phyloP scores from a whole-genome alignment of 2,113 vertebrate genomes.

The Climacteris rufus region DNA sequence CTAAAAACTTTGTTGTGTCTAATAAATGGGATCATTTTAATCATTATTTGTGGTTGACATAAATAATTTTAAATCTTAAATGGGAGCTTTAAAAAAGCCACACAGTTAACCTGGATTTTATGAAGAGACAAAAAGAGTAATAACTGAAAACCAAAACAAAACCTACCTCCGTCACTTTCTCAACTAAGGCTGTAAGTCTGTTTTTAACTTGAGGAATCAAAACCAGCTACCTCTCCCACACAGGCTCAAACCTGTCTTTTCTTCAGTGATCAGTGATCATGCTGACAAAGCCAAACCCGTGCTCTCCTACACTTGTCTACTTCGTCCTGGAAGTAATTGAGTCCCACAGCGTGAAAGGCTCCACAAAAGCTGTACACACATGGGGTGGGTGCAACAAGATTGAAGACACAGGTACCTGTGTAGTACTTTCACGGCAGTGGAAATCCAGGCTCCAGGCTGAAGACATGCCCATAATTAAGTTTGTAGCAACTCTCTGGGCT shows the following conservation, averaged over 20 bases:
- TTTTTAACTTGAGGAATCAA: background rate
- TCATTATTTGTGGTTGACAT: background rate
- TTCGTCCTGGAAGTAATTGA: background rate
- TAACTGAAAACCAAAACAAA: background rate
- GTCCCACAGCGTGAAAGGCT: background rate
- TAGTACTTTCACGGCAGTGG: background rate
- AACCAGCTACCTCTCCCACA: background rate
- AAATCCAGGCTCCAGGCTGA: background rate
- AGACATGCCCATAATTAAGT: fast-evolving
- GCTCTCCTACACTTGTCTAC: background rate
- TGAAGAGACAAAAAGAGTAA: background rate
- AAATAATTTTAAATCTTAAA: background rate
- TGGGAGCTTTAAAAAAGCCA: background rate
- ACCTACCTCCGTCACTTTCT: background rate
- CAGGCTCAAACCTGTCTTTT: background rate
- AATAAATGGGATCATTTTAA: background rate
- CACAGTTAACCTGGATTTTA: background rate
- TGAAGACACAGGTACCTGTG: background rate
- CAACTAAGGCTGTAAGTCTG: background rate
- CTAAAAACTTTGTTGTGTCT: background rate
- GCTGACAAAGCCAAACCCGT: background rate
- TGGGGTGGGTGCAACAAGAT: background rate
- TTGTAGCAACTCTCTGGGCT: background rate
- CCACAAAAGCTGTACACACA: background rate
- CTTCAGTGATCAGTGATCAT: background rate